Evolutionary conservation across 2,888 invertebrate species (phyloP), one percentile per base, ranked within the genome.

Genomic region (Isoperla grammatica): DNA sequence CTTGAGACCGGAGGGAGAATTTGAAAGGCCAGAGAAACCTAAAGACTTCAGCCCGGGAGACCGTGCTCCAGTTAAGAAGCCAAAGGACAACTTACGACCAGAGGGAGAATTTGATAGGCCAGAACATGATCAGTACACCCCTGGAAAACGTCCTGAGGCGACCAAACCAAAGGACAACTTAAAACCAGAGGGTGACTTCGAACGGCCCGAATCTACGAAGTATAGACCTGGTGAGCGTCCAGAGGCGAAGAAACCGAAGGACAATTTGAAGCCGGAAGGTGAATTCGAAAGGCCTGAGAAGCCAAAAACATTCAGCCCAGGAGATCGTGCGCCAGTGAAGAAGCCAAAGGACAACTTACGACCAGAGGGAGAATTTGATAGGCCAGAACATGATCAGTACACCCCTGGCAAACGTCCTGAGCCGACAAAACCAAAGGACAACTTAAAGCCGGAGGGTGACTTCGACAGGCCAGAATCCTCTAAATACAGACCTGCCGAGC

Each of bases 81-180:
- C 59, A 12, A 35, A 57, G 12, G 63, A 63, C 29, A 63, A 63
- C 42, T 57, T 68, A 55, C 15, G 67, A 67, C 59, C 60, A 2
- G 67, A 64, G 46, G 61, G 61, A 8, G 63, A 64, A 12, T 64
- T 61, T 46, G 39, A 45, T 17, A 35, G 39, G 22, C 50, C 23
- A 17, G 56, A 45, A 35, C 59, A 2, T n/a, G 8, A 17, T 42
- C 60, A 57, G 45, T 62, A 53, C 46, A 62, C 50, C 23, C 57
- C 48, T 53, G 67, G 67, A 11, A 67, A 69, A 42, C 56, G 67
- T 46, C 65, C 65, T 1, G 58, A 64, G 15, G 56, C 66, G 11
- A 63, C 63, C 65, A 67, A 65, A 61, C 79, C 78, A 0, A 65
- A 76, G 64, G 85, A 87, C 68, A 87, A 87, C 71, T 72, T 87